A percentile compares a stretch with the other conserved stretches of the same genome.
Evolutionary conservation across 2,888 invertebrate genomes (phyloP).

Genomic region (Metalampra italica): DNA sequence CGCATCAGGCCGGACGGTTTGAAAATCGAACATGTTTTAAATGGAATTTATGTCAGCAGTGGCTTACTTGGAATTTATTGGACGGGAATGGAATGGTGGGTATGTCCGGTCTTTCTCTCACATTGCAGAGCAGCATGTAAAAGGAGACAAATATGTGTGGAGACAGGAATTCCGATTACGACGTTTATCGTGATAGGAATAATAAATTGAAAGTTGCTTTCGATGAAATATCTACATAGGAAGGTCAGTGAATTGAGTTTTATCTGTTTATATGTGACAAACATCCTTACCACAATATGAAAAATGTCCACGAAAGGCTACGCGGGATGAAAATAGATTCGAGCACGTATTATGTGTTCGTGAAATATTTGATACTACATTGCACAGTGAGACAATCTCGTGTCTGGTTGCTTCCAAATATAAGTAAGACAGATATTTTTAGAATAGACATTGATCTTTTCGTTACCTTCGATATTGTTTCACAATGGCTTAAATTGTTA

Average conservation of each 20-base stretch:
- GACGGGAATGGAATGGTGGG: background rate
- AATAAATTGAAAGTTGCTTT: background rate
- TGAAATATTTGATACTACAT: too few relatives aligned
- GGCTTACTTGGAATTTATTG: background rate
- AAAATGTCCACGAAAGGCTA: too few relatives aligned
- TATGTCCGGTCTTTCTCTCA: background rate
- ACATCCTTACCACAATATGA: background rate
- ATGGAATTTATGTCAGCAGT: conserved; percentile 1
- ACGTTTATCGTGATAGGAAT: background rate
- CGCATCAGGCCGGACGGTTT: background rate
- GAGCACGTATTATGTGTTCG: too few relatives aligned
- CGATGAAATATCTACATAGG: background rate
- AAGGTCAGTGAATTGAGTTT: background rate
- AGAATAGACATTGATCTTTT: too few relatives aligned
- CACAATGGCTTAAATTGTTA: too few relatives aligned
- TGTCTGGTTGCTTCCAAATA: too few relatives aligned
- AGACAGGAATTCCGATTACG: background rate
- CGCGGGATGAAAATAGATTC: too few relatives aligned
- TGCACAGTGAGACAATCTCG: too few relatives aligned
- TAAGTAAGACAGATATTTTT: too few relatives aligned
- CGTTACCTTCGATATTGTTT: too few relatives aligned
- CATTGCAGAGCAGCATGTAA: background rate
- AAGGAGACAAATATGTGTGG: background rate
- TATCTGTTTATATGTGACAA: background rate
- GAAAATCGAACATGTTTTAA: background rate